These are phyloP conservation scores for Manis crassicaudata DNA, from an alignment of 2,797 vertebrate species.

Conservation along the genomic window DNA sequence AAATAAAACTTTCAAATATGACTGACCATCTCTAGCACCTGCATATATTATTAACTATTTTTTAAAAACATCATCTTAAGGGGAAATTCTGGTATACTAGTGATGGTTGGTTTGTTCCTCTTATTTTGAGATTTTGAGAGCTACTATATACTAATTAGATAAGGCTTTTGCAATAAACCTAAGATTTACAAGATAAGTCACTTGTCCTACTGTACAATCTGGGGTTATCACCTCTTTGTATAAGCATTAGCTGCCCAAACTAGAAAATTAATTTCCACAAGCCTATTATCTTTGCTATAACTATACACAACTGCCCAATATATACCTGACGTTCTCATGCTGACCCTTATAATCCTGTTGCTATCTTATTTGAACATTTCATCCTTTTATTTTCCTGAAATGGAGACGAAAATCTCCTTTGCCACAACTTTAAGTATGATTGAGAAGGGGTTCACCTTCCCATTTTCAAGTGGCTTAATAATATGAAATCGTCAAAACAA, in stretches of 20 bases:
- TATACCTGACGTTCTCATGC: slow-evolving; percentile 60
- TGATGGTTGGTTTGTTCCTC: neutral
- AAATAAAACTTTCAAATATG: neutral
- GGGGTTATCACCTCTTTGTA: slow-evolving; percentile 57
- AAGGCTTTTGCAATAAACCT: slow-evolving; percentile 43
- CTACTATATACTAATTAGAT: neutral
- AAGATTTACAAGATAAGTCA: slow-evolving; percentile 52
- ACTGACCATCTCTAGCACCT: neutral
- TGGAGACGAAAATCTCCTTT: slow-evolving; percentile 63
- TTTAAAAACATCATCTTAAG: neutral
- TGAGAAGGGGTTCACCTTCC: slow-evolving; percentile 75
- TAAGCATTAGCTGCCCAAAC: slow-evolving; percentile 36
- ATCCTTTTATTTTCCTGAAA: slow-evolving; percentile 25
- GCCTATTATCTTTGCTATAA: slow-evolving; percentile 62
- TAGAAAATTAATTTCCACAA: slow-evolving; percentile 66
- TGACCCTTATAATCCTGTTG: slow-evolving; percentile 66
- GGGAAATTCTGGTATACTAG: neutral
- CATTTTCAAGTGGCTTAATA: slow-evolving; percentile 75
- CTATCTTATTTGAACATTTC: slow-evolving; percentile 66
- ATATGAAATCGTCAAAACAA: slow-evolving; percentile 77
- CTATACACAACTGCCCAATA: slow-evolving; percentile 55
- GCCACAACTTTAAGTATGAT: slow-evolving; percentile 74
- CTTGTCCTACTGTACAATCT: neutral
- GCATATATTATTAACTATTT: neutral
- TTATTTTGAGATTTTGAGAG: slow-evolving; percentile 46